Evolutionary conservation across 2,797 vertebrate species (phyloP), one percentile per base, ranked within the genome.

Genomic region (Crypturellus tataupa): DNA sequence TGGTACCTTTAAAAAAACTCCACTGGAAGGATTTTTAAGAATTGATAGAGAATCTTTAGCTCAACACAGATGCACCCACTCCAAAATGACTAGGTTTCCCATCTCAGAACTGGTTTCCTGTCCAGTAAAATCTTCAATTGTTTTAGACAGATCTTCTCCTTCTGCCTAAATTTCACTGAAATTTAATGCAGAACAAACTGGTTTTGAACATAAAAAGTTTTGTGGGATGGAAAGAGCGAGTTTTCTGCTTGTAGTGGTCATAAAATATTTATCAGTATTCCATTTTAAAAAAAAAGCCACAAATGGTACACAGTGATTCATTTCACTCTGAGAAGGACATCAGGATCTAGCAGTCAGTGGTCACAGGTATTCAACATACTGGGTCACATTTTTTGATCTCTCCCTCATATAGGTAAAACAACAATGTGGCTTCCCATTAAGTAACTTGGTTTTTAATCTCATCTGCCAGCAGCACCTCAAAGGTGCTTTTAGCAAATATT

Each of bases 241-340:
- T 58, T 89, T 92, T 80, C 64, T 82, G 47, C 65, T 92, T 78
- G 42, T 53, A 78, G 51, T 80, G 76, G 75, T 89, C 53, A 75
- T 35, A 19, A 42, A 19, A 42, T 91, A 93, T 85, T 92, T 92
- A 93, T 92, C 82, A 85, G 62, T 68, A 89, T 75, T 18, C 40
- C 46, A 82, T 58, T 39, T 72, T 31, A 25, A 85, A 69, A 35
- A 27, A 87, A 85, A 59, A 3, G 25, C 37, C 65, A 27, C 65
- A 58, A 92, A 88, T 71, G 14, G 6, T 68, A 69, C 39, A 44
- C 44, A 89, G 70, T 84, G 53, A 70, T 84, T 93, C 13, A 75
- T 87, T 85, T 91, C 62, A 80, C 25, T 65, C 63, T 37, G 19
- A 23, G 49, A 75, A 85, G 31, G 13, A 27, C 47, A 68, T 65